Evolutionary conservation across 2,113 vertebrate genomes (phyloP), one percentile per base, ranked within the genome.

Genomic region (Amazona vittata): DNA sequence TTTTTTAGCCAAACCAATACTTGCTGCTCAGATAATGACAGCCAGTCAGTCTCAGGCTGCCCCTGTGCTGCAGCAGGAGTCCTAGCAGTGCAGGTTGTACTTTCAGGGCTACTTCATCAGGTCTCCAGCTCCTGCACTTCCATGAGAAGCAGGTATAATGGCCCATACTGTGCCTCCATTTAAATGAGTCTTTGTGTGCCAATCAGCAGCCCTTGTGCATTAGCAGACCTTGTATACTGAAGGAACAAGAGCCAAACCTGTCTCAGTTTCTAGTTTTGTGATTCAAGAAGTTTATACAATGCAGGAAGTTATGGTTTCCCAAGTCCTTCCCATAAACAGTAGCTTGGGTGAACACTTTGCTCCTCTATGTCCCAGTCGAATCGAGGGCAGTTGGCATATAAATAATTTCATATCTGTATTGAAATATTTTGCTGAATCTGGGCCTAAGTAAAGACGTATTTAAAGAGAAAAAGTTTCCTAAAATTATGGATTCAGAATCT

Each of bases 291-390:
- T 86, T 95, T 84, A 95, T 74, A 80, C 78, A 94, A 86, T 68
- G 83, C 80, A 86, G 89, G 88, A 97, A 94, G 65, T 86, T 88
- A 94, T 24, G 60, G 62, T 81, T 95, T 93, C 80, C 77, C 83
- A 93, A 93, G 90, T 75, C 68, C 37, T 75, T 93, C 92, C 95
- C 88, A 95, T 84, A 93, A 96, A 86, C 87, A 90, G 65, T 39
- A 29, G 26, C 28, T 95, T 82, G 77, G 75, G 87, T 86, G 83
- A 92, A 44, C 10, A 29, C 46, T 93, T 89, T 88, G 60, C 69
- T 94, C 39, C 47, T 89, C 57, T 89, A 33, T 55, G 88, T 90
- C 46, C 76, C 71, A 86, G 57, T 13, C 0, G 0, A 76, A 92
- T 74, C 43, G 43, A 12, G 1, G 77, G 37, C 78, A 91, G 67